Evolutionary conservation across 2,797 vertebrate genomes (phyloP), one percentile per base, ranked within the genome.

Genomic region (Myiothlypis chrysogaster): DNA sequence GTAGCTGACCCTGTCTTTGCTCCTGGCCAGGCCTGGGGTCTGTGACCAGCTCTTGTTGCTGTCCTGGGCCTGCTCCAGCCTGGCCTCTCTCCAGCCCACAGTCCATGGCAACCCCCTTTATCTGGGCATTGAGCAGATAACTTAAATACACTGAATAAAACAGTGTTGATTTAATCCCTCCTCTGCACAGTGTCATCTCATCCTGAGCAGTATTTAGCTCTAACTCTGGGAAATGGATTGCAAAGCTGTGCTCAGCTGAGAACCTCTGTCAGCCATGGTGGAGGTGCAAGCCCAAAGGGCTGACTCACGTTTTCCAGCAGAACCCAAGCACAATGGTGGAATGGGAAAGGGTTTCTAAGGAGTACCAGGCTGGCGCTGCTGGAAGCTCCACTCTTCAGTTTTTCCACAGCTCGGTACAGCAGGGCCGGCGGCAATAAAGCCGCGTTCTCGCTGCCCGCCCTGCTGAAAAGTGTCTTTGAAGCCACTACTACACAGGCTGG

Each of bases 321-420:
- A 91, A 81, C 0, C 2, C 41, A 46, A 79, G 69, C 41, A 63
- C 72, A 72, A 35, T 63, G 28, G 65, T 82, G 72, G 50, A 79
- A 89, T 12, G 18, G 71, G 81, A 85, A 47, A 82, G 61, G 43
- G n/a, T 83, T 95, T 96, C 11, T 46, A 27, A 86, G 77, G 93
- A 93, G 84, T 91, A 94, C 84, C 79, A 93, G 47, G 61, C 84
- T 93, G 79, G 84, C 28, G 1, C 61, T 93, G 61, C 84, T 94
- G 80, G 79, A 60, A 95, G 94, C 89, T 94, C 55, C 89, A 83
- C 90, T 93, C 69, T 72, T 95, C 90, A 94, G 32, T 92, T 97
- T 96, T 97, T 96, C 96, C 95, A 94, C 61, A 72, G 10, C 57
- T 71, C 5, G 0, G 86, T 39, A 35, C 47, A 89, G 79, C 47